Evolutionary conservation across 2,797 vertebrate species (phyloP), one percentile per base, ranked within the genome.

Genomic region (Vespertilio murinus): DNA sequence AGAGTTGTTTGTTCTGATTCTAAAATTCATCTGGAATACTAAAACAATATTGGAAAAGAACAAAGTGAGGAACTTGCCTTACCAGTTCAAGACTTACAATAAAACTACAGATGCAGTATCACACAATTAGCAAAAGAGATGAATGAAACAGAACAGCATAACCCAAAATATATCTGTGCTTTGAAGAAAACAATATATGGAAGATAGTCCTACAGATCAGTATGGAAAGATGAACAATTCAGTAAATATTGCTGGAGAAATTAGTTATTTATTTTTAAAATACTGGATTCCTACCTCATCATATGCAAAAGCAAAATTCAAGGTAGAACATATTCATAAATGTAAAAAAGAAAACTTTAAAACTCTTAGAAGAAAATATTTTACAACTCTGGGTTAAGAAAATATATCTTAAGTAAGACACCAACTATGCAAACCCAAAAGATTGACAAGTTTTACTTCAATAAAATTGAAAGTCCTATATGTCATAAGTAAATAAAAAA

Each of bases 391-490:
- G 22, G 5, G 45, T 67, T 45, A 90, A 20, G 42, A 18, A 95
- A 93, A 71, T 61, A 42, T n/a, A 73, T 87, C 47, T 85, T 93
- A 87, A 95, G 81, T 73, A 93, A 93, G 82, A 92, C 2, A 61
- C 18, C 77, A 86, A 89, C 35, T 91, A 42, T 83, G 22, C 11
- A 74, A 47, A 69, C 67, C 45, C 64, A 82, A 82, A 95, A 74
- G n/a, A 74, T 4, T 65, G 33, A 59, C 16, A 84, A 82, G 75
- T 54, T 23, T 67, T 33, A 94, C 40, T 65, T 90, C 49, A 80
- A 75, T 94, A 70, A 79, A 88, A 81, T 5, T 54, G n/a, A 67
- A 91, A 89, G 59, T 71, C 80, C 35, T 52, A 25, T 83, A 70
- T n/a, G 81, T 35, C 22, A 52, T 16, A 85, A 92, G 77, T 69